Conservation (phyloP, 2,797 vertebrate genomes). For the Sebastes vulpes region DNA sequence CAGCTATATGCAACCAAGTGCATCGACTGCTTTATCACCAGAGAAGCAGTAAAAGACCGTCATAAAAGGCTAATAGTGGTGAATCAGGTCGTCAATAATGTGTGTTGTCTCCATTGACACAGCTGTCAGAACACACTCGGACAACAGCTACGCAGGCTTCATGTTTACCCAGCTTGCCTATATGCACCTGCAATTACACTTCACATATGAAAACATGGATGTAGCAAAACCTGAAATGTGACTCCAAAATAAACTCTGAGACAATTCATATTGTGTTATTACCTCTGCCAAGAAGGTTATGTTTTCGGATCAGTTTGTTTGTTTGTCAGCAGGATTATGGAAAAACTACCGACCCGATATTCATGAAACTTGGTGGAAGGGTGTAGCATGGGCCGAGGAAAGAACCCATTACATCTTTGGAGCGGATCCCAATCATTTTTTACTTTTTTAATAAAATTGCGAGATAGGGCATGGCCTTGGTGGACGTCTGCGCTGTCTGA, state of each 20-base stretch:
- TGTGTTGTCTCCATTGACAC: not conserved
- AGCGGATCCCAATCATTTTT: not conserved
- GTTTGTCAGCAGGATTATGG: too few species aligned
- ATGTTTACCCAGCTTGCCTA: constrained; percentile 28
- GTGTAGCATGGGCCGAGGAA: too few species aligned
- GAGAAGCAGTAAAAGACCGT: not conserved
- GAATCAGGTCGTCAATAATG: not conserved
- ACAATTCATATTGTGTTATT: not conserved
- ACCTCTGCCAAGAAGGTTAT: too few species aligned
- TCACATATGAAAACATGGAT: not conserved
- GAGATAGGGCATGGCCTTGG: not conserved
- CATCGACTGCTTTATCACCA: not conserved
- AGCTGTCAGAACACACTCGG: not conserved
- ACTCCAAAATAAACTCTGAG: not conserved
- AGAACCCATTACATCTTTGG: too few species aligned
- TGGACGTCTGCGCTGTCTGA: not conserved
- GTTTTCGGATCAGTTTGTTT: too few species aligned
- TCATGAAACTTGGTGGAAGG: too few species aligned
- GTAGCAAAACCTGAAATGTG: constrained; percentile 16
- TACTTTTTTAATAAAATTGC: not conserved
- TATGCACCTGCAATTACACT: constrained; percentile 3
- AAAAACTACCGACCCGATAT: too few species aligned
- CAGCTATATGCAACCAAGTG: not conserved
- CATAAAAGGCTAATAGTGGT: constrained; percentile 3
- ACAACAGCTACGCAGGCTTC: not conserved